These are phyloP conservation scores for Melospiza georgiana DNA, from an alignment of 2,113 vertebrate genomes.

Conservation along the genomic window DNA sequence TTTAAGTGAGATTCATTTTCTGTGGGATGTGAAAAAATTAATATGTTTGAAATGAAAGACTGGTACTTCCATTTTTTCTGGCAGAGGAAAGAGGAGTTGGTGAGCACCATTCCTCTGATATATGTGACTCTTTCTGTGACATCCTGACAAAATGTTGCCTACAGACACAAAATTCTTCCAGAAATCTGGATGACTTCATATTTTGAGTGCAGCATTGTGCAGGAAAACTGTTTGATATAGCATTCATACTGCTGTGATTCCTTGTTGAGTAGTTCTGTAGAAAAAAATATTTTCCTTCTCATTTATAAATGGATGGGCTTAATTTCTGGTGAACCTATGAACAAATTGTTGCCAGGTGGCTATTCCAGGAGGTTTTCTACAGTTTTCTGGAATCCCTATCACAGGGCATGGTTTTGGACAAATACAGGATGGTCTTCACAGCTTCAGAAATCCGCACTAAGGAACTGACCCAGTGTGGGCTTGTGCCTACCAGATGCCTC, in stretches of 20 bases:
- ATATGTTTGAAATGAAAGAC: background rate
- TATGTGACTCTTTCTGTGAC: background rate
- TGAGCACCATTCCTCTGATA: background rate
- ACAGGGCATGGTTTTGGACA: background rate
- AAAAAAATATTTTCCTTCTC: background rate
- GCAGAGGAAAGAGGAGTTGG: background rate
- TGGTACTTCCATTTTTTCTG: background rate
- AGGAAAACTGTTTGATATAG: background rate
- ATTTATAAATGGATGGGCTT: background rate
- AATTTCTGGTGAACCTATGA: background rate
- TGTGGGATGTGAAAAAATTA: background rate
- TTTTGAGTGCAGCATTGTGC: background rate
- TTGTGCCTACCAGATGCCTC: background rate
- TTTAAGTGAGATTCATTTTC: background rate
- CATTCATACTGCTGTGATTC: background rate
- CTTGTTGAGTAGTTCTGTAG: background rate
- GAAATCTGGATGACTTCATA: background rate
- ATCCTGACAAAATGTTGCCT: background rate
- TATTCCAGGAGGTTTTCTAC: background rate
- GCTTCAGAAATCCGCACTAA: background rate
- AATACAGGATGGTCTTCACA: background rate
- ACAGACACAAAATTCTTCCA: background rate
- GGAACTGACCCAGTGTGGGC: rapidly evolving
- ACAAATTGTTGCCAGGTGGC: background rate
- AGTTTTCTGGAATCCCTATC: background rate